Conservation (phyloP, 2,888 invertebrate species). For the Melipona bicolor region DNA sequence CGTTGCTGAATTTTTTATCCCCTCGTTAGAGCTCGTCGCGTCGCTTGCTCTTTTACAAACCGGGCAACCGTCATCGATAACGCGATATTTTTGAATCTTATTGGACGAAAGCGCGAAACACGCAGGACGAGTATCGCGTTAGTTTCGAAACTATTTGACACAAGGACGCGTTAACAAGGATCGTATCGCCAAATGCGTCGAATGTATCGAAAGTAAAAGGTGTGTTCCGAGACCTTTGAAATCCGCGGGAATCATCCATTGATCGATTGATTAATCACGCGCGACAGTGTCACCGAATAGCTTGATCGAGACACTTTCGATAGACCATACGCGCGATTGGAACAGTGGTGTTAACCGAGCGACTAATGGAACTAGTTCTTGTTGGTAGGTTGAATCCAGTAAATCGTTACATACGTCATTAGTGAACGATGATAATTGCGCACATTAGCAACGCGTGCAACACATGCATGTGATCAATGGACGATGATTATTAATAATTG, state of each 20-base stretch:
- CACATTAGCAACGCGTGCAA: not conserved
- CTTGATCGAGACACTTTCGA: not conserved
- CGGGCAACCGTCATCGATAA: not conserved
- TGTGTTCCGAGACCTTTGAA: no score
- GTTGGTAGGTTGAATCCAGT: not conserved
- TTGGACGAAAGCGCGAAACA: not conserved
- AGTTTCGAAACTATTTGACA: no score
- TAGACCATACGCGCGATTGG: not conserved
- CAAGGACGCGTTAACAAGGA: no score
- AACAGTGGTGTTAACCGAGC: not conserved
- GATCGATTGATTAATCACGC: not conserved
- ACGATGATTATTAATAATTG: not conserved
- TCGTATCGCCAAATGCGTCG: no score
- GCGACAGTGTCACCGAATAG: not conserved
- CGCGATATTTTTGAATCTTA: not conserved
- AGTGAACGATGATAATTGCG: not conserved
- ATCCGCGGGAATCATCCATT: not conserved
- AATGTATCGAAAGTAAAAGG: no score
- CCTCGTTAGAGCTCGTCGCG: conserved; percentile 24
- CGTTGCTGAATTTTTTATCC: conserved; percentile 27
- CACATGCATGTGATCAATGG: not conserved
- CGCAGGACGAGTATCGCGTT: no score
- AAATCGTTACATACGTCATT: not conserved
- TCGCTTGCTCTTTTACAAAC: not conserved
- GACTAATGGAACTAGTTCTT: conserved; percentile 2